Evolutionary conservation across 2,797 vertebrate species (phyloP), one percentile per base, ranked within the genome.

Genomic region (Sebastolobus altivelis): DNA sequence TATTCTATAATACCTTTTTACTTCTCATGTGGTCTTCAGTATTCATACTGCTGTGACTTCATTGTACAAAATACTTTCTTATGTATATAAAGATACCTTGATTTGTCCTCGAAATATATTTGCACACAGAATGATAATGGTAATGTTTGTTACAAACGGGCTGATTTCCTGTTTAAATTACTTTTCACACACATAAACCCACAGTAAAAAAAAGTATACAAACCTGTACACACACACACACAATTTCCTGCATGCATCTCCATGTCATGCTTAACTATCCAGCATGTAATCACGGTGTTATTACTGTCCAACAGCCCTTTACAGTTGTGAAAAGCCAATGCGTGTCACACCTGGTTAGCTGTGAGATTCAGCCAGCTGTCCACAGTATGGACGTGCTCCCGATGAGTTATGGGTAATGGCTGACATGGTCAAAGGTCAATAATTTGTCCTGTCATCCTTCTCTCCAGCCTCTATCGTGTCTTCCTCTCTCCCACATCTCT

Each of bases 271-370:
- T 82, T 58, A 65, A 58, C 65, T 43, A 59, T 60, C 5, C 38
- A 46, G 20, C 55, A 35, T 73, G 68, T 29, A 75, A 70, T 83
- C 18, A 16, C 75, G n/a, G 46, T 59, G 40, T 72, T 71, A 59
- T 81, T 63, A 37, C 38, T 61, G 60, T 61, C 29, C 49, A 68
- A 76, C 65, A 27, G 40, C 62, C 8, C 62, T 83, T 79, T 75
- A 75, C 56, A 62, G 63, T 2, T 68, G 22, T 71, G 7, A 58
- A 65, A 82, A 79, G 61, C 56, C 68, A 61, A 85, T 55, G 69
- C 40, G 62, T 56, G 85, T 87, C 83, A 79, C 62, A 75, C 54
- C 46, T 54, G 25, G 72, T 86, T 82, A 74, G 16, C 60, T 65
- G 33, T 75, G 74, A 72, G 46, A 82, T 40, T 35, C 22, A 67